A percentile compares a stretch with the other conserved stretches of the same genome.
Conservation (phyloP, 2,888 invertebrate genomes). For the Neocrepidodera transversa region DNA sequence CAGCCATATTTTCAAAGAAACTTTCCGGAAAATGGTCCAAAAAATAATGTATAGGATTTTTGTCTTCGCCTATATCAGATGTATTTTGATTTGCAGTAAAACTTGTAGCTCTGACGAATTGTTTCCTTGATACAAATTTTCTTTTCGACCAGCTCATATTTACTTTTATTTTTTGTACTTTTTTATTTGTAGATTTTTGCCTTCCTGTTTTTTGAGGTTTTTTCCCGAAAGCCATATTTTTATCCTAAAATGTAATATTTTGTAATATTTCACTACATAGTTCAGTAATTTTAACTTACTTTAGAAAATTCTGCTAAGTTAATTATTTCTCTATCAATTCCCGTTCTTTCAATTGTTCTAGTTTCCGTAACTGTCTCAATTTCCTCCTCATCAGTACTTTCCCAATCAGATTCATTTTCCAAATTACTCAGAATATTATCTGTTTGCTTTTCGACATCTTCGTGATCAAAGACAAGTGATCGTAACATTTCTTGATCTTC, state of each 20-base stretch:
- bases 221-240: not conserved
- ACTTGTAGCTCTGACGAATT: not conserved
- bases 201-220: not conserved
- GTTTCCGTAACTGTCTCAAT: not conserved
- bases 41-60: slow-evolving; percentile 10
- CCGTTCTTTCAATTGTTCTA: not conserved
- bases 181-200: not conserved
- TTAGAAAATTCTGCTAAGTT: slow-evolving; percentile 8
- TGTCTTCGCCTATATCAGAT: slow-evolving; percentile 11
- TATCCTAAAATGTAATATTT: not conserved
- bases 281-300: not conserved
- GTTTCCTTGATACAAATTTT: slow-evolving; percentile 1
- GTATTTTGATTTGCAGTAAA: slow-evolving; percentile 12
- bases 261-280: not conserved
- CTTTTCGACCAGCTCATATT: slow-evolving; percentile 1
- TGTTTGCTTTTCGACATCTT: not conserved
- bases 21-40: slow-evolving; percentile 1
- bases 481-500: too few species aligned
- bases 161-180: slow-evolving; percentile 6
- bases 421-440: not conserved
- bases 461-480: too few species aligned
- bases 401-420: not conserved
- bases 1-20: slow-evolving; percentile 10
- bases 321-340: slow-evolving; percentile 1
- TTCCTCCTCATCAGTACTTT: not conserved